phyloP scores from a whole-genome alignment of 2,888 invertebrate genomes.

The Leptogaster cylindrica region DNA sequence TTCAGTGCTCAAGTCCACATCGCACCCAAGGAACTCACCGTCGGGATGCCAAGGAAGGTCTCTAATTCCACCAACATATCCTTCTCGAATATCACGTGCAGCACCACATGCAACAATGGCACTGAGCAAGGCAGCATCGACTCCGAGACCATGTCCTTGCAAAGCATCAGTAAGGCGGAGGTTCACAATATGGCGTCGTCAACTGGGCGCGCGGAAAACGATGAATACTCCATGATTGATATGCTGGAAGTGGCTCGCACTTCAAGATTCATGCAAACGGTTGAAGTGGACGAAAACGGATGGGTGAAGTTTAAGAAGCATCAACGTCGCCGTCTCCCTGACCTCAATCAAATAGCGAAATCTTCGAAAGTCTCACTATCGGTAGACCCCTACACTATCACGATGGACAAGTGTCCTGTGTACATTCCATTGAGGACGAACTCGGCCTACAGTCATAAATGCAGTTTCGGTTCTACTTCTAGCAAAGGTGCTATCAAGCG shows the following conservation, averaged over 20 bases:
- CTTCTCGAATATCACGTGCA: constrained; percentile 59
- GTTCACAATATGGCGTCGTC: constrained; percentile 53
- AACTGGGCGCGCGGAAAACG: no score
- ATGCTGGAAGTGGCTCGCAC: constrained; percentile 61
- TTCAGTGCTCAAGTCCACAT: no score
- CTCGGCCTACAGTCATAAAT: constrained; percentile 58
- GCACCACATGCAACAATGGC: constrained; percentile 57
- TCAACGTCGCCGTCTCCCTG: constrained; percentile 56
- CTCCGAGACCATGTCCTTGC: constrained; percentile 44
- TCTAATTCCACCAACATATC: constrained; percentile 56
- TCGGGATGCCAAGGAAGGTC: constrained; percentile 28
- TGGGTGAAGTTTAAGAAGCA: constrained; percentile 44
- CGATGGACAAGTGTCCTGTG: not conserved
- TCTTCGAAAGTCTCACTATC: constrained; percentile 57
- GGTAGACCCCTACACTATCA: constrained; percentile 9
- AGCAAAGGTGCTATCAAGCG: no score
- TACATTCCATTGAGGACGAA: constrained; percentile 50
- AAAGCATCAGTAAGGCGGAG: constrained; percentile 47
- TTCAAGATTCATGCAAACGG: constrained; percentile 60
- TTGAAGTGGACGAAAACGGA: constrained; percentile 54
- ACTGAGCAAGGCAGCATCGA: constrained; percentile 44
- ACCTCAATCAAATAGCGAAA: constrained; percentile 57
- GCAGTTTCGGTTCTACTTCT: no score
- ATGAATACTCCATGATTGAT: no score
- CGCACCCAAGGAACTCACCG: no score